These are phyloP conservation scores for Epinotia bilunana DNA, from an alignment of 2,888 invertebrate species.

Conservation along the genomic window DNA sequence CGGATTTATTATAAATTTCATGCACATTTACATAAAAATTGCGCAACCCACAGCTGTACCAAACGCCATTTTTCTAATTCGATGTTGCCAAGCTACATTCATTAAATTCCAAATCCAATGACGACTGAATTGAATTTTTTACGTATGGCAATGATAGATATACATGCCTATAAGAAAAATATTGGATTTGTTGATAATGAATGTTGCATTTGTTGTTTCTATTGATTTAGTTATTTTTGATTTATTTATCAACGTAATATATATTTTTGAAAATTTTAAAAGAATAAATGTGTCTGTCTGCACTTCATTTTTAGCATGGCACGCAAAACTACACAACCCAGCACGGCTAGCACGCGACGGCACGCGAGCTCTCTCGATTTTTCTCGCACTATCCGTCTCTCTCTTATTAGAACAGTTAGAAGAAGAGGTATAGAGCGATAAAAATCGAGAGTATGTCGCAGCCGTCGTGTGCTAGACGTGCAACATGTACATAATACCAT, in stretches of 20 bases:
- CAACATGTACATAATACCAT: too few relatives aligned
- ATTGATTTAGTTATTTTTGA: neutral
- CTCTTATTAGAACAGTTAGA: too few relatives aligned
- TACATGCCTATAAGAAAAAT: neutral
- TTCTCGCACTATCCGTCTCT: too few relatives aligned
- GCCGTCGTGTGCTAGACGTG: too few relatives aligned
- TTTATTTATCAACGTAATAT: neutral
- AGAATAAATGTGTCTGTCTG: too few relatives aligned
- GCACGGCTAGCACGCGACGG: too few relatives aligned
- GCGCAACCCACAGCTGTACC: slow-evolving; percentile 83
- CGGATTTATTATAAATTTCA: slow-evolving; percentile 68
- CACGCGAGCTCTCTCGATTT: too few relatives aligned
- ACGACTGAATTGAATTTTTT: slow-evolving; percentile 29
- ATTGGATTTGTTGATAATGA: neutral
- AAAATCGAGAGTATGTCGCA: too few relatives aligned
- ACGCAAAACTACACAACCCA: too few relatives aligned
- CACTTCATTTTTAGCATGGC: too few relatives aligned
- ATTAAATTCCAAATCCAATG: slow-evolving; percentile 11
- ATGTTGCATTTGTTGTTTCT: neutral
- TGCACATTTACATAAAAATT: slow-evolving; percentile 82
- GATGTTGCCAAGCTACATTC: slow-evolving; percentile 59
- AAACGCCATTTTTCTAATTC: slow-evolving; percentile 79
- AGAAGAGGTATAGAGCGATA: too few relatives aligned
- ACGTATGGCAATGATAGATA: neutral
- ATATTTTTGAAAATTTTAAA: too few relatives aligned